These are phyloP conservation scores for Hippolais icterina DNA, from an alignment of 2,113 vertebrate species.

Conservation along the genomic window DNA sequence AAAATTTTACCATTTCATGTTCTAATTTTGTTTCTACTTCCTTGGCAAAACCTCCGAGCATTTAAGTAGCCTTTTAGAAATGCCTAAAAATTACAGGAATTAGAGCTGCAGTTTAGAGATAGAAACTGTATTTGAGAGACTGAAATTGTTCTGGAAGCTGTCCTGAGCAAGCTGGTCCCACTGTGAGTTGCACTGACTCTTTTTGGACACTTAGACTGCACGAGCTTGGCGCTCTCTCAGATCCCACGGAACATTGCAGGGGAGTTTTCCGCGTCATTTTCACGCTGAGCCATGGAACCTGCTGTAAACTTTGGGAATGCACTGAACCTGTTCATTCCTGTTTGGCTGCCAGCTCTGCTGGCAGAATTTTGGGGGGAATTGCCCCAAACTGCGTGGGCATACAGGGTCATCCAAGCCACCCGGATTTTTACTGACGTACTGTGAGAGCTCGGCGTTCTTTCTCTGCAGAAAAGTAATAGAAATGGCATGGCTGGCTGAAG, in stretches of 20 bases:
- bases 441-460: neutral
- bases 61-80: neutral
- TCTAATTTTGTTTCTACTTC: neutral
- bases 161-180: neutral
- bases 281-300: neutral
- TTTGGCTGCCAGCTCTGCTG: neutral
- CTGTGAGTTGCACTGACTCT: neutral
- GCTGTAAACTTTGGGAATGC: neutral
- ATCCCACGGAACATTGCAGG: neutral
- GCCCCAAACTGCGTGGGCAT: neutral
- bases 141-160: neutral
- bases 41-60: neutral
- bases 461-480: neutral
- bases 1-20: neutral
- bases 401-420: neutral
- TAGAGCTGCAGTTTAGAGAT: neutral
- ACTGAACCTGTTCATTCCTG: neutral
- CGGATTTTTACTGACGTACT: neutral
- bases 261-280: neutral
- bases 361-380: neutral
- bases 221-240: accelerated
- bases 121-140: neutral
- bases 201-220: neutral
- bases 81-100: neutral
- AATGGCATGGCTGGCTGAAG: neutral